Evolutionary conservation across 2,797 vertebrate genomes (phyloP), one percentile per base, ranked within the genome.

Genomic region (Crocidura indochinensis): DNA sequence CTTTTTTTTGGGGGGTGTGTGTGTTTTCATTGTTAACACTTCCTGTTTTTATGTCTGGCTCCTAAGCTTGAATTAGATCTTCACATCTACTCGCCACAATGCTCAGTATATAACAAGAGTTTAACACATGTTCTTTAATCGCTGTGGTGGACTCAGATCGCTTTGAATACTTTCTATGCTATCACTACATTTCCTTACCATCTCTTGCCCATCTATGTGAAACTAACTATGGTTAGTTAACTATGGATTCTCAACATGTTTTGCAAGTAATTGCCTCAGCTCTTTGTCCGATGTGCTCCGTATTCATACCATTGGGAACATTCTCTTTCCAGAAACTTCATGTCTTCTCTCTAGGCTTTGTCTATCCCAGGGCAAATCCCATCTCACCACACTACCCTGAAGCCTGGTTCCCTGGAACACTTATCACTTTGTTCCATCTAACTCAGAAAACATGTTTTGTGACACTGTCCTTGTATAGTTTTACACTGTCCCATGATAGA

Each of bases 1-100:
- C 5, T 5, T 38, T 38, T 38, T 38, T 5, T 38, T 38, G 2
- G 38, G 38, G 20, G 87, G 67, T 86, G 67, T 87, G 88, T 88
- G 9, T 85, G 17, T 78, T 90, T 91, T 53, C 62, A 82, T 93
- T 92, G 67, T 93, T 89, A 86, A 75, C 56, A 14, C 76, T 94
- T 96, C 94, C 94, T 95, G 94, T 92, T 96, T 95, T 94, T 76
- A 67, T 77, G 49, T 87, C 87, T 94, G 72, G 65, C 87, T 91
- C 24, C 79, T 87, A 72, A 73, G 56, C 91, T 85, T 49, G 31
- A 83, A 95, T 92, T 84, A 93, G 89, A 85, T 87, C 67, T 92
- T 92, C 89, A 17, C 19, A 62, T 79, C 64, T 74, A 38, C 62
- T 53, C 85, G 82, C 44, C n/a, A 47, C 29, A 84, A 74, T 60